Percentiles rank a stretch among this genome's conserved stretches.
phyloP scores from a whole-genome alignment of 53 echinoderm and acorn worm species.

The Paelopatides confundens region DNA sequence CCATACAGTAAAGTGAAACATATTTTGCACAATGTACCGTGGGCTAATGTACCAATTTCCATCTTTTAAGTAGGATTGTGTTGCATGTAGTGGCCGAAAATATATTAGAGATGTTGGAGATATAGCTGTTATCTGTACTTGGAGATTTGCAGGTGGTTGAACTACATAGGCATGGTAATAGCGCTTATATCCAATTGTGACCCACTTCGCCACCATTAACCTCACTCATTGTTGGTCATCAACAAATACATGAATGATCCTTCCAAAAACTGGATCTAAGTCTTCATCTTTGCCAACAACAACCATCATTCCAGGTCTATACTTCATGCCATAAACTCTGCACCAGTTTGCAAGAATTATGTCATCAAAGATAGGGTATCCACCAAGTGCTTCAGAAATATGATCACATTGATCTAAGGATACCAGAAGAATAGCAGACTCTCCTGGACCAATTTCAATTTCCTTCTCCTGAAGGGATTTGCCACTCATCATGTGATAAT shows the following conservation, averaged over 20 bases:
- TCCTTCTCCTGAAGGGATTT: background rate
- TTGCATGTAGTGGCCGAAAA: slow-evolving; percentile 61
- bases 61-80: slow-evolving; percentile 45
- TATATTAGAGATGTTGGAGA: slow-evolving; percentile 20
- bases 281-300: slow-evolving; percentile 48
- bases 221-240: too few relatives aligned
- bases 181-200: background rate
- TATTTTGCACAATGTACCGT: too few relatives aligned
- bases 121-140: slow-evolving; percentile 2
- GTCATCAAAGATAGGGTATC: slow-evolving; percentile 54
- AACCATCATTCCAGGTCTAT: slow-evolving; percentile 54
- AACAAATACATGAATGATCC: slow-evolving; percentile 35
- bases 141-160: slow-evolving; percentile 37
- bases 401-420: background rate
- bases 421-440: slow-evolving; percentile 9
- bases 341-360: slow-evolving; percentile 59
- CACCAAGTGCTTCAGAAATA: slow-evolving; percentile 25
- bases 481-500: background rate
- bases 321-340: slow-evolving; percentile 35
- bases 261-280: slow-evolving; percentile 41
- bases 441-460: slow-evolving; percentile 38
- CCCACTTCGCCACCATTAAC: slow-evolving; percentile 8
- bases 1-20: too few relatives aligned
- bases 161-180: slow-evolving; percentile 42
- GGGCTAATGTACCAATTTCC: slow-evolving; percentile 52